These are phyloP conservation scores for Vireo altiloquus DNA, from an alignment of 2,113 vertebrate genomes.

Conservation along the genomic window DNA sequence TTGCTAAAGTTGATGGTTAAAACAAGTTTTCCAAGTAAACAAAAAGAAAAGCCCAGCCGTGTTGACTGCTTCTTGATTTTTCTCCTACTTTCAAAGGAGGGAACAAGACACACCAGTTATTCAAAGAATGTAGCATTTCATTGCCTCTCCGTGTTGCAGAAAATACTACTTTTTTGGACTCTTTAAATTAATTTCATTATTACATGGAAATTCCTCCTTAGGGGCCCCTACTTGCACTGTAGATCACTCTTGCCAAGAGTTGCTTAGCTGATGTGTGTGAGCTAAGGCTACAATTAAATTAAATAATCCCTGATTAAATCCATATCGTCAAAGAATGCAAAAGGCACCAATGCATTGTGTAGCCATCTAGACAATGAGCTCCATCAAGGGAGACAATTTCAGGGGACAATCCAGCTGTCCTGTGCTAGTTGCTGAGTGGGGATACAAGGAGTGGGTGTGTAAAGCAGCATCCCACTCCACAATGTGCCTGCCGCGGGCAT, in stretches of 20 bases:
- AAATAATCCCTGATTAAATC: not conserved
- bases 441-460: fast-evolving
- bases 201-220: not conserved
- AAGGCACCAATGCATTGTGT: not conserved
- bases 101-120: not conserved
- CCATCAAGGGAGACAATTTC: not conserved
- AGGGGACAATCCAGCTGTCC: not conserved
- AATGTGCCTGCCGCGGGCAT: not conserved
- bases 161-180: not conserved
- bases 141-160: not conserved
- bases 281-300: no score
- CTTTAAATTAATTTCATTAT: not conserved
- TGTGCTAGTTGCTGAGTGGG: not conserved
- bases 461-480: not conserved
- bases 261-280: not conserved
- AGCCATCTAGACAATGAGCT: not conserved
- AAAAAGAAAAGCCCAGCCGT: slow-evolving; percentile 54
- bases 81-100: slow-evolving; percentile 24
- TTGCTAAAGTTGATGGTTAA: slow-evolving; percentile 81
- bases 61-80: slow-evolving; percentile 62
- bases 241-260: not conserved
- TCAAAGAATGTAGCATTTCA: not conserved
- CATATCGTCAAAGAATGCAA: not conserved
- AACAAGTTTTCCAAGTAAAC: slow-evolving; percentile 80
- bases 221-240: not conserved